Evolutionary conservation across 2,888 invertebrate genomes (phyloP).

Genomic region (Caenorhabditis becei): DNA sequence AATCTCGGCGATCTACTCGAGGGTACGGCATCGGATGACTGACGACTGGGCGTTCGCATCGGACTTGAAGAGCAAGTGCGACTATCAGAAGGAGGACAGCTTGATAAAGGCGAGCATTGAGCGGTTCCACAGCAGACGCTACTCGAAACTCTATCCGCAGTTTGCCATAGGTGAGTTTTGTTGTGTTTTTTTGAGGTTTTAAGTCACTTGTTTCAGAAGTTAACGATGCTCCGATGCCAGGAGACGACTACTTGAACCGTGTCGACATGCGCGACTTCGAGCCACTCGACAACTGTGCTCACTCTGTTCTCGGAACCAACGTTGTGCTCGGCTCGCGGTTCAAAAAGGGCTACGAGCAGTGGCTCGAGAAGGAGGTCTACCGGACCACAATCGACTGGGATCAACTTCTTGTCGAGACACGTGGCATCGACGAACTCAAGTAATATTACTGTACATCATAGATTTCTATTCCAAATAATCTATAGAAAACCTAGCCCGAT

Average conservation of each 20-base stretch:
- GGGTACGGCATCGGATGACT: constrained; percentile 89
- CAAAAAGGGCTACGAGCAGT: constrained; percentile 88
- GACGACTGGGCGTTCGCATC: constrained; percentile 99
- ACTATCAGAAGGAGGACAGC: constrained; percentile 92
- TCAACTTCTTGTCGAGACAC: constrained; percentile 81
- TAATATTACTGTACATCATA: constrained; percentile 6
- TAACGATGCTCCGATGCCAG: constrained; percentile 68
- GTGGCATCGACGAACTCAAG: constrained; percentile 46
- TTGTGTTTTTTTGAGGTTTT: background rate
- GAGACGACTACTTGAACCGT: constrained; percentile 69
- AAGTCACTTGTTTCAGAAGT: constrained; percentile 60
- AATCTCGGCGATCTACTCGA: constrained; percentile 98
- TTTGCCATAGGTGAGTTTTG: constrained; percentile 70
- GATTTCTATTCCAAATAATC: background rate
- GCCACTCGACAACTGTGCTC: constrained; percentile 72
- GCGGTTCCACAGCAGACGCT: constrained; percentile 94
- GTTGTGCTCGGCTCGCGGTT: constrained; percentile 63
- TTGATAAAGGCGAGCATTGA: constrained; percentile 94
- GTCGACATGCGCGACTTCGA: constrained; percentile 72
- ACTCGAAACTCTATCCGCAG: constrained; percentile 84
- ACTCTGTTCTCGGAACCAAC: constrained; percentile 68
- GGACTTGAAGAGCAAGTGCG: constrained; percentile 84
- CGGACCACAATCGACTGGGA: constrained; percentile 86
- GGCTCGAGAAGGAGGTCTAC: constrained; percentile 97
- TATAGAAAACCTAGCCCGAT: constrained; percentile 9